Evolutionary conservation across 2,888 invertebrate genomes (phyloP).

Genomic region (Leptinotarsa peninsularis): DNA sequence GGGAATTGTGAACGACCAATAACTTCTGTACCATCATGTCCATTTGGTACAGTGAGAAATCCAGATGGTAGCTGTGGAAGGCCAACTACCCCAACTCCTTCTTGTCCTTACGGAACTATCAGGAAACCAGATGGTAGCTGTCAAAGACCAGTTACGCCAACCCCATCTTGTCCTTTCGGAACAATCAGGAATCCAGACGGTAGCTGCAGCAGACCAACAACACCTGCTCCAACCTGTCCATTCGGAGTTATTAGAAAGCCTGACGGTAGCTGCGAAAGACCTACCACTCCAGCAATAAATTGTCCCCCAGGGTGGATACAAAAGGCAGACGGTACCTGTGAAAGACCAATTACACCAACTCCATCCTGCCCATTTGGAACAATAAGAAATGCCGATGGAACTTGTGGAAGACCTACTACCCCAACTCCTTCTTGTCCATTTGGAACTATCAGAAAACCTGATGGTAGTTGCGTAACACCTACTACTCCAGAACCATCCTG

Average conservation of each 20-base stretch:
- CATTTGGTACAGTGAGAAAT: slow-evolving; percentile 36
- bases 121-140: slow-evolving; percentile 33
- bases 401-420: slow-evolving; percentile 34
- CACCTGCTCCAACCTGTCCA: slow-evolving; percentile 35
- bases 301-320: slow-evolving; percentile 37
- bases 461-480: slow-evolving; percentile 35
- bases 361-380: slow-evolving; percentile 37
- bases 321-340: slow-evolving; percentile 34
- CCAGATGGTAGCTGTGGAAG: slow-evolving; percentile 29
- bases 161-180: slow-evolving; percentile 44
- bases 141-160: slow-evolving; percentile 15
- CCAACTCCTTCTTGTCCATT: slow-evolving; percentile 36
- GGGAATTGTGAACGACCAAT: slow-evolving; percentile 37
- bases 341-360: slow-evolving; percentile 25
- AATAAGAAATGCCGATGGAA: slow-evolving; percentile 30
- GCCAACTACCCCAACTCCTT: slow-evolving; percentile 24
- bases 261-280: slow-evolving; percentile 33
- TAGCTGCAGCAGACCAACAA: slow-evolving; percentile 25
- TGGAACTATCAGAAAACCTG: slow-evolving; percentile 30
- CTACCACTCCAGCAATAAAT: slow-evolving; percentile 29
- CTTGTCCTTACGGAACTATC: slow-evolving; percentile 33
- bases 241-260: slow-evolving; percentile 29
- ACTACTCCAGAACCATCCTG: slow-evolving; percentile 32
- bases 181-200: slow-evolving; percentile 34
- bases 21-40: slow-evolving; percentile 41